Evolutionary conservation across 2,797 vertebrate species (phyloP).

Genomic region (Coreius guichenoti): DNA sequence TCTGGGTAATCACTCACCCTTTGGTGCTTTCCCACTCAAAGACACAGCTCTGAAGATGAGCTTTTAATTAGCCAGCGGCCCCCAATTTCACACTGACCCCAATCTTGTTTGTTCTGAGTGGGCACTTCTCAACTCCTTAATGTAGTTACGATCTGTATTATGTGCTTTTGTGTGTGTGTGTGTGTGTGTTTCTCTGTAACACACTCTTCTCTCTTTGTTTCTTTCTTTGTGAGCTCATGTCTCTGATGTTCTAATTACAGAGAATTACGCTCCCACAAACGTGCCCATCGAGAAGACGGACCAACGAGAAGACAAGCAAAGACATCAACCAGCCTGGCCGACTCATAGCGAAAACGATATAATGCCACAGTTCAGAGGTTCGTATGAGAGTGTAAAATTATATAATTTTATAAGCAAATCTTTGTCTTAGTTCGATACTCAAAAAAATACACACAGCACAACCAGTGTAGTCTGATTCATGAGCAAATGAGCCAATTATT

Average conservation of each 20-base stretch:
- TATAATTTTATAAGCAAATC: not conserved
- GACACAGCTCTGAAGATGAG: constrained; percentile 32
- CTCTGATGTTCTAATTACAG: constrained; percentile 67
- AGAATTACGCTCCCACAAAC: constrained; percentile 82
- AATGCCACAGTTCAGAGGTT: constrained; percentile 85
- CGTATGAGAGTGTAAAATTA: constrained; percentile 33
- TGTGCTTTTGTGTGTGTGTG: not conserved
- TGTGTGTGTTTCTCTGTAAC: not conserved
- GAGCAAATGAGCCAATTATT: not conserved
- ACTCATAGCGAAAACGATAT: constrained; percentile 87
- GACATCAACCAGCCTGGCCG: constrained; percentile 80
- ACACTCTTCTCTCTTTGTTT: constrained; percentile 14
- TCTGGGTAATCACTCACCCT: constrained; percentile 42
- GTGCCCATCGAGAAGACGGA: constrained; percentile 91
- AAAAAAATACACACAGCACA: not conserved
- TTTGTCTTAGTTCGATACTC: not conserved
- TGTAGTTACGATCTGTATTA: not conserved
- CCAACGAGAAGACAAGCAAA: constrained; percentile 75
- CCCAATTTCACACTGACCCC: constrained; percentile 7
- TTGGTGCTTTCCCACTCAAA: constrained; percentile 44
- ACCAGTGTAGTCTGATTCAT: constrained; percentile 1
- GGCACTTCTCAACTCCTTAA: constrained; percentile 17
- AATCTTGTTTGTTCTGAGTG: constrained; percentile 20
- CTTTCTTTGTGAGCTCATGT: not conserved
- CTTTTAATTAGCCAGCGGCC: constrained; percentile 42